A percentile compares a stretch with the other conserved stretches of the same genome.
phyloP scores from a whole-genome alignment of 2,888 invertebrate species.

The Eupithecia subumbrata region DNA sequence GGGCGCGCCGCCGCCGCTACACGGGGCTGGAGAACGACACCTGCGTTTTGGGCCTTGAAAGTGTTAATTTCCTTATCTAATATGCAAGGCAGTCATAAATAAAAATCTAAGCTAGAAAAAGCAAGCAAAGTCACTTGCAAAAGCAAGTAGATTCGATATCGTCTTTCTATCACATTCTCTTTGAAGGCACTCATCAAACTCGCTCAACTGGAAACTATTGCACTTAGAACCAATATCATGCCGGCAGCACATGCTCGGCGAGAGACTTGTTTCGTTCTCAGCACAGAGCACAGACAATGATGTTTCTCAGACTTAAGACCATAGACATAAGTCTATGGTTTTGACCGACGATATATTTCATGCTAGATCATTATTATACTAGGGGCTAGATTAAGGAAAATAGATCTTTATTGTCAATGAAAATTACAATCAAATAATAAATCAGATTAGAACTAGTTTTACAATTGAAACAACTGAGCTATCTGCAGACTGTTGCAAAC shows the following conservation, averaged over 20 bases:
- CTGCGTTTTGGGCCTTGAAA: no score
- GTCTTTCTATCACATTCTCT: constrained; percentile 4
- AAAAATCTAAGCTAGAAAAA: background rate
- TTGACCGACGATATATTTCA: background rate
- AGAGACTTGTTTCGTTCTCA: background rate
- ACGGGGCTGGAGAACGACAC: no score
- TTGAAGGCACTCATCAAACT: constrained; percentile 16
- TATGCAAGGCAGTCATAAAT: background rate
- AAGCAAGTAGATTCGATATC: constrained; percentile 5
- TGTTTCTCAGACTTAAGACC: background rate
- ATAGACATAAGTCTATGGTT: background rate
- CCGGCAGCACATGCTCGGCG: background rate
- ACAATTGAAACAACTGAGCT: no score
- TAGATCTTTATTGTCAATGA: no score
- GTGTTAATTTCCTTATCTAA: background rate
- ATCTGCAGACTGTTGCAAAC: no score
- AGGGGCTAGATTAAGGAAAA: no score
- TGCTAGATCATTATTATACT: no score
- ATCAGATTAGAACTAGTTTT: no score
- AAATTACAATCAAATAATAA: no score
- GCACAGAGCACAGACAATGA: background rate
- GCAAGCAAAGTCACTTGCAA: background rate
- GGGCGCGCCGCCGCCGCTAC: no score
- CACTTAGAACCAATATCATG: constrained; percentile 26
- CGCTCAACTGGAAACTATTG: constrained; percentile 36